Percentiles rank a stretch among this genome's conserved stretches.
These are phyloP conservation scores for Orbicella faveolata DNA, from an alignment of 64 coral and sea anemone species.

Conservation along the genomic window DNA sequence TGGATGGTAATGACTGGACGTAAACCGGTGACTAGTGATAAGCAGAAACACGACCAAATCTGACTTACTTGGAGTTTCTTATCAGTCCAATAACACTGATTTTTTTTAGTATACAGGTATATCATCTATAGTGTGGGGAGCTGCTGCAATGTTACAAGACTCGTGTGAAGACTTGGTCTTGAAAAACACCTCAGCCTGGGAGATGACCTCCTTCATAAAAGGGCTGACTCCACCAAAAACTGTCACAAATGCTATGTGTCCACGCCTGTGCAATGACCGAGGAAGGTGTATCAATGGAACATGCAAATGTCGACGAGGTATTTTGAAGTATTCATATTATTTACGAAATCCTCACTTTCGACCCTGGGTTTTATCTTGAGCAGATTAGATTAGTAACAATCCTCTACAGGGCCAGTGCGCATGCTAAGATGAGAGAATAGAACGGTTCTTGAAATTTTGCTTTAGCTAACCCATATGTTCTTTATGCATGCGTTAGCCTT, in stretches of 20 bases:
- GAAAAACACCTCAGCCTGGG: conserved; percentile 23
- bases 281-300: conserved; percentile 52
- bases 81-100: background rate
- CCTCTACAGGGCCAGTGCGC: too few relatives aligned
- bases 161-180: conserved; percentile 38
- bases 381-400: too few relatives aligned
- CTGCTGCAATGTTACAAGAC: conserved; percentile 32
- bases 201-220: background rate
- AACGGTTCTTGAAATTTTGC: too few relatives aligned
- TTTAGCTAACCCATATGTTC: too few relatives aligned
- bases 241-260: conserved; percentile 27
- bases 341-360: background rate
- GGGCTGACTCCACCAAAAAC: background rate
- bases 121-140: conserved; percentile 13
- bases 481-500: too few relatives aligned
- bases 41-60: too few relatives aligned
- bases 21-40: too few relatives aligned
- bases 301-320: conserved; percentile 52
- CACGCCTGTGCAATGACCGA: conserved; percentile 31
- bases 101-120: conserved; percentile 38
- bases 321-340: background rate
- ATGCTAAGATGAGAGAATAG: too few relatives aligned
- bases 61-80: too few relatives aligned
- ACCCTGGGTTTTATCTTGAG: too few relatives aligned
- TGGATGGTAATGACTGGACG: too few relatives aligned